Base-by-base conservation (phyloP, 2,113 vertebrate genomes). In the Chaenocephalus aceratus region DNA sequence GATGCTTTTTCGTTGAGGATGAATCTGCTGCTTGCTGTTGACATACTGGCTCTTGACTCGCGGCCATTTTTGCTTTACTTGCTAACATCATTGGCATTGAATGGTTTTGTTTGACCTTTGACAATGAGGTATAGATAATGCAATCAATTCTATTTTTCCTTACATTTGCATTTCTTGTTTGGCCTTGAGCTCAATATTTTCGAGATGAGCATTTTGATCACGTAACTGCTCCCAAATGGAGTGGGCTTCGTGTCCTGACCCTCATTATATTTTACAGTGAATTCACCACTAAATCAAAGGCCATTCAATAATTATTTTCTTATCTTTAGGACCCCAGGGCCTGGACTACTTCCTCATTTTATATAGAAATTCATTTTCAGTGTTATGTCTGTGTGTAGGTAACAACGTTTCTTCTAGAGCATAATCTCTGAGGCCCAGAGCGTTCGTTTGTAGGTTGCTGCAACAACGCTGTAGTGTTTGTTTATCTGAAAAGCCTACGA, bases 181-280 rank as follows among this genome's bases (percentile, higher is more conserved):
- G 30, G 60, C 65, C 63, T 66, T 72, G 58, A 34, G 49, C 73
- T 63, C 57, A 34, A 9, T 67, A 8, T 71, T 85, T 70, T 46
- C 53, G 15, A 70, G 70, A 75, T 84, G 80, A 85, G 74, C 64
- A 84, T 90, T 80, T 46, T 16, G n/a, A 60, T 87, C 61, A 81
- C 52, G 46, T 78, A 68, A 36, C 54, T 1, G 41, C 45, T 72
- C 57, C 65, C 73, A 85, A 92, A 83, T 85, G 66, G 86, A 87
- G 77, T 13, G 9, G 63, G 58, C 61, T 78, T 53, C 36, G 5
- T 41, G 48, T 56, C 84, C 61, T 82, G 80, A 91, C 84, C 86
- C 83, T 90, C 53, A 88, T 89, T 91, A 71, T 82, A 75, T 88
- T 91, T 87, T 69, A 89, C 67, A 78, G 74, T 63, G 69, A 82